A percentile compares a stretch with the other conserved stretches of the same genome.
Evolutionary conservation across 2,113 vertebrate genomes (phyloP).

Genomic region (Spermophilus dauricus): DNA sequence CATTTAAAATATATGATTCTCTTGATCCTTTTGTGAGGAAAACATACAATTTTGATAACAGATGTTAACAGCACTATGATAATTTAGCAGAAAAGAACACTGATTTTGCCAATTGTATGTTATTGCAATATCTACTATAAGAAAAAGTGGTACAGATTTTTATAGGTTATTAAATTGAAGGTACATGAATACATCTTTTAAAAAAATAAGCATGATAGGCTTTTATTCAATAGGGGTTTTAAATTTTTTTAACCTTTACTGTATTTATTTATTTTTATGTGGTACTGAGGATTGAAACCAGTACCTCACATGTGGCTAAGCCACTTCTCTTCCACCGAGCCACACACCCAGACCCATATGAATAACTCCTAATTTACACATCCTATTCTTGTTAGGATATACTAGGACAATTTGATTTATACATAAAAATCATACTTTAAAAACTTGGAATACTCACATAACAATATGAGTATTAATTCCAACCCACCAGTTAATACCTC

Average conservation of each 20-base stretch:
- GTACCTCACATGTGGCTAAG: too few species aligned
- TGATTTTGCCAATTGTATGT: not conserved
- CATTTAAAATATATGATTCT: conserved; percentile 47
- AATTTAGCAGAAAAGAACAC: conserved; percentile 23
- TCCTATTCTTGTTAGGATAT: not conserved
- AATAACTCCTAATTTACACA: conserved; percentile 36
- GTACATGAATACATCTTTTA: not conserved
- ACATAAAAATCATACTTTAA: not conserved
- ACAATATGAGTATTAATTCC: conserved; percentile 18
- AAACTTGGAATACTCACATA: not conserved
- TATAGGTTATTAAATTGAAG: conserved; percentile 29
- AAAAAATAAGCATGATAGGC: too few species aligned
- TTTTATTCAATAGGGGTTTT: too few species aligned
- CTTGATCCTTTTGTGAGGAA: not conserved
- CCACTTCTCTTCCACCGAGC: too few species aligned
- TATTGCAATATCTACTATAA: not conserved
- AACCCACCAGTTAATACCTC: conserved; percentile 30
- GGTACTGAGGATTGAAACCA: too few species aligned
- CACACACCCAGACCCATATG: not conserved
- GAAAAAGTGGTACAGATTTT: not conserved
- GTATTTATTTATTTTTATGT: too few species aligned
- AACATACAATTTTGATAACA: conserved; percentile 20
- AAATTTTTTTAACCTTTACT: too few species aligned
- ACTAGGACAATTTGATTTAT: not conserved
- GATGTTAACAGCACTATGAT: not conserved